Conservation (phyloP, 1,140 invertebrate species). For the Drosophila melanogaster region DNA sequence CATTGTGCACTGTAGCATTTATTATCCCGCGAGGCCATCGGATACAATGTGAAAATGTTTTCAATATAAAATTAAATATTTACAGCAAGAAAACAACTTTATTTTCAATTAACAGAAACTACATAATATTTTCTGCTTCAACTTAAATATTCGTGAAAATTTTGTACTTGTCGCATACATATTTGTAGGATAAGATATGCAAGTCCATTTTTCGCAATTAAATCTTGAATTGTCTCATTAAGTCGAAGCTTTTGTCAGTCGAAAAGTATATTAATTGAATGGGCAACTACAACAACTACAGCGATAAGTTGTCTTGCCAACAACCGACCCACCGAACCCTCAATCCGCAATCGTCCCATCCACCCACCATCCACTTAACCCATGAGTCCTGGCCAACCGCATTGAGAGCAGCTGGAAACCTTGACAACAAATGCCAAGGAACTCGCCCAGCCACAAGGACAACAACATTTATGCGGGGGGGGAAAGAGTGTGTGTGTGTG, state of each 20-base stretch:
- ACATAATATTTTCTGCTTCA: neutral
- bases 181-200: neutral
- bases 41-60: neutral
- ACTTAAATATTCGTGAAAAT: neutral
- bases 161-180: neutral
- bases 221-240: conserved; percentile 2
- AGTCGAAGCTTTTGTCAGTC: neutral
- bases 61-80: conserved; percentile 2
- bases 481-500: conserved; percentile 1
- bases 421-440: conserved; percentile 40
- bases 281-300: conserved; percentile 25
- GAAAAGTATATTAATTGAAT: conserved; percentile 32
- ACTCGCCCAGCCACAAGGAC: conserved; percentile 27
- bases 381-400: conserved; percentile 32
- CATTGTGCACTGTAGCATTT: conserved; percentile 1
- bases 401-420: conserved; percentile 41
- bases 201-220: neutral
- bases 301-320: conserved; percentile 53
- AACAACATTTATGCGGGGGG: conserved; percentile 21
- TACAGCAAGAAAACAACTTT: neutral
- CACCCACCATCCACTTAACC: conserved; percentile 27
- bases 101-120: neutral
- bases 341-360: neutral
- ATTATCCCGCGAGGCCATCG: conserved; percentile 4
- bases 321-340: conserved; percentile 17